Conservation (phyloP, 2,888 invertebrate genomes). For the Dryococelus australis region DNA sequence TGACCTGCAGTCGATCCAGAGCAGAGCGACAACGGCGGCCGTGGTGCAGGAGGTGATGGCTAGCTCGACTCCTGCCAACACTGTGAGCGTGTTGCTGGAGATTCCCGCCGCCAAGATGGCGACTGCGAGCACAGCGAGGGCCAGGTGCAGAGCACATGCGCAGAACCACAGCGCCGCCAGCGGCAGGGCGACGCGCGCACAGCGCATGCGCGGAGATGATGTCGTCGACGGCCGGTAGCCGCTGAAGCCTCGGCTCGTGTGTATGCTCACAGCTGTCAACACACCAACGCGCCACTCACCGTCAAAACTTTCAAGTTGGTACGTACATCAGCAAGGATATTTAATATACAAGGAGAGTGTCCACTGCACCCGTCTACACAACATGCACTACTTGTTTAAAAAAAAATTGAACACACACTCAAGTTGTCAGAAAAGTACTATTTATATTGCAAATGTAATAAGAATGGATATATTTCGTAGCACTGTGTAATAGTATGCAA, state of each 20-base stretch:
- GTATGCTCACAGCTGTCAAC: conserved; percentile 66
- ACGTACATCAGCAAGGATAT: no score
- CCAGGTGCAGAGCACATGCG: conserved; percentile 62
- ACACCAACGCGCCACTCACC: not conserved
- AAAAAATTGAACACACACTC: no score
- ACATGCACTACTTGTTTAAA: no score
- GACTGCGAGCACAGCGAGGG: conserved; percentile 58
- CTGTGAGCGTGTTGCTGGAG: not conserved
- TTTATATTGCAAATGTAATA: no score
- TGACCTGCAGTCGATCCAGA: conserved; percentile 51
- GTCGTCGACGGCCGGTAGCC: conserved; percentile 55
- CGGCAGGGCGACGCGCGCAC: conserved; percentile 54
- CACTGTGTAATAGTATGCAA: no score
- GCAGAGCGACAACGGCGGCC: conserved; percentile 54
- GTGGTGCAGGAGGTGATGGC: not conserved
- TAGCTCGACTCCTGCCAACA: not conserved
- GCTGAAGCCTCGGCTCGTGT: conserved; percentile 63
- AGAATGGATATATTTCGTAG: no score
- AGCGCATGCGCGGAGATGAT: conserved; percentile 53
- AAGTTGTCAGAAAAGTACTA: no score
- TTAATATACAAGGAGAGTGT: no score
- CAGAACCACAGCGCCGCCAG: conserved; percentile 63
- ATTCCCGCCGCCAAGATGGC: not conserved
- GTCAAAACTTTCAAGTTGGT: no score
- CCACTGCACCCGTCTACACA: no score